Evolutionary conservation across 2,113 vertebrate species (phyloP).

Genomic region (Eudyptes chrysolophus): DNA sequence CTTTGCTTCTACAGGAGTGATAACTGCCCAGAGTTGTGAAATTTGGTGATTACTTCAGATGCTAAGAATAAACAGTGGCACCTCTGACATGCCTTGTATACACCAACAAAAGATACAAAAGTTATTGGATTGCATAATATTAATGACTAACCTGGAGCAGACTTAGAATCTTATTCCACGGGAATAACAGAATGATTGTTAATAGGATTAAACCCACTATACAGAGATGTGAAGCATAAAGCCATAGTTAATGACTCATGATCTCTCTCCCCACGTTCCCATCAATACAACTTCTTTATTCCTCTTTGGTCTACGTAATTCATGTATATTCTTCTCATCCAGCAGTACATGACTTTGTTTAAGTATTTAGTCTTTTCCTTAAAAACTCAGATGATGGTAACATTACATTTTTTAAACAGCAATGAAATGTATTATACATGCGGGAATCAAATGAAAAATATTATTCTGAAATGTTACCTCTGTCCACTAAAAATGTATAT

Average conservation of each 20-base stretch:
- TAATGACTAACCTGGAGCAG: neutral
- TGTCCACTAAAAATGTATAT: neutral
- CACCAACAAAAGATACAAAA: neutral
- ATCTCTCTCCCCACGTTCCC: rapidly evolving
- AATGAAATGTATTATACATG: neutral
- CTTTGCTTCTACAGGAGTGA: constrained; percentile 20
- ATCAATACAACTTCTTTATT: neutral
- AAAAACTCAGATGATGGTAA: neutral
- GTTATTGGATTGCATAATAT: neutral
- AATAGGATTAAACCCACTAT: neutral
- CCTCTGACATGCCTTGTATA: neutral
- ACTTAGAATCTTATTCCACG: neutral
- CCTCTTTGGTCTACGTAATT: neutral
- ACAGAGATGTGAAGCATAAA: neutral
- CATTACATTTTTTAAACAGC: neutral
- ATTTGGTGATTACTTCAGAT: constrained; percentile 30
- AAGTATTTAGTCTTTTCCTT: neutral
- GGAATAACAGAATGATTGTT: neutral
- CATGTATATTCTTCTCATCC: neutral
- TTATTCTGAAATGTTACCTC: neutral
- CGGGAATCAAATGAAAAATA: neutral
- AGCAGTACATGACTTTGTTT: neutral
- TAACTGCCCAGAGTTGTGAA: constrained; percentile 9
- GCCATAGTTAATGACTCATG: neutral
- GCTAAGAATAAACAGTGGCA: constrained; percentile 29